These are phyloP conservation scores for Diplogasteroides magnus DNA, from an alignment of 1,140 invertebrate genomes.

Conservation along the genomic window DNA sequence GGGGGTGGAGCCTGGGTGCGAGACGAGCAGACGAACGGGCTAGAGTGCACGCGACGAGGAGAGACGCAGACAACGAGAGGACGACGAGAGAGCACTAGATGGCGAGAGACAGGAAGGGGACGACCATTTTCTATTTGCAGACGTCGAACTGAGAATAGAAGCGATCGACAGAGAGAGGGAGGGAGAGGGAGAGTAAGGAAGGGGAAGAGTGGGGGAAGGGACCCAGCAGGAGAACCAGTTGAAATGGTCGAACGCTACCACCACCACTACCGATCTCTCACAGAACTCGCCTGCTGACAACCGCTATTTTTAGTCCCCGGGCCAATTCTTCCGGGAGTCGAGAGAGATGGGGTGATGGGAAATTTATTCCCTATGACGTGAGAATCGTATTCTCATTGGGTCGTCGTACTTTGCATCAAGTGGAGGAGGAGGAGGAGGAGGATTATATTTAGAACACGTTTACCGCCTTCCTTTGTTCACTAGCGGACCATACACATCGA, in stretches of 20 bases:
- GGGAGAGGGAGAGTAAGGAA: background rate
- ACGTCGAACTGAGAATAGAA: too few species aligned
- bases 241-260: background rate
- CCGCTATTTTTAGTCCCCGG: background rate
- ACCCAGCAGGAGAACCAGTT: background rate
- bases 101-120: background rate
- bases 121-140: too few species aligned
- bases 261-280: slow-evolving; percentile 1
- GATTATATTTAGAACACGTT: too few species aligned
- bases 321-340: background rate
- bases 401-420: too few species aligned
- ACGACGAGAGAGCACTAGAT: background rate
- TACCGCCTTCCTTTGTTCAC: too few species aligned
- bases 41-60: background rate
- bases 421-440: too few species aligned
- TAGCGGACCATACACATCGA: too few species aligned
- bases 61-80: background rate
- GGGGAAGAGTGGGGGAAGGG: background rate
- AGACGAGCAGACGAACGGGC: slow-evolving; percentile 1
- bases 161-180: background rate
- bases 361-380: too few species aligned
- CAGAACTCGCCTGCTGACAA: background rate
- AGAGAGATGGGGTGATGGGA: slow-evolving; percentile 5
- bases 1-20: background rate
- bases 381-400: too few species aligned